Conservation (phyloP, 2,888 invertebrate species). For the Podotricha telesiphe region DNA sequence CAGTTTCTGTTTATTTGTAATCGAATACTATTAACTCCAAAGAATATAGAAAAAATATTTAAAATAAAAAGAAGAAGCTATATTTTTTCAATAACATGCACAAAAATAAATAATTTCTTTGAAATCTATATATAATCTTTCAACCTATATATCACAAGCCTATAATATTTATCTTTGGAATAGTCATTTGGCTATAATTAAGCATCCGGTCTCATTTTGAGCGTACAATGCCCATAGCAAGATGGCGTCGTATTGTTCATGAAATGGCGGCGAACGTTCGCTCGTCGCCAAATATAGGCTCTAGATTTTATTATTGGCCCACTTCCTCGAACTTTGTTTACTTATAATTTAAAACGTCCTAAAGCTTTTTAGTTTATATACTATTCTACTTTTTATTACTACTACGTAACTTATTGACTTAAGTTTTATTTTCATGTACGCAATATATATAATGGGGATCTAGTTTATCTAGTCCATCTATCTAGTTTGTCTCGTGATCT, state of each 20-base stretch:
- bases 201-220: conserved; percentile 39
- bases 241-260: conserved; percentile 48
- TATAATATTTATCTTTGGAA: neutral
- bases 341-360: conserved; percentile 28
- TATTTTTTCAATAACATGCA: no score
- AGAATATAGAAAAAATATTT: no score
- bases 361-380: conserved; percentile 1
- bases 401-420: no score
- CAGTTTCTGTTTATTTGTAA: no score
- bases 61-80: no score
- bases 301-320: conserved; percentile 44
- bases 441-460: no score
- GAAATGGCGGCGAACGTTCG: conserved; percentile 49
- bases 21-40: no score
- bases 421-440: no score
- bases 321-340: conserved; percentile 34
- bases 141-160: neutral
- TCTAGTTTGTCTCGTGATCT: no score
- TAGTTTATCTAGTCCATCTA: no score
- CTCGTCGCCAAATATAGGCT: conserved; percentile 46
- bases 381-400: neutral
- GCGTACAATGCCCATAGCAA: conserved; percentile 45
- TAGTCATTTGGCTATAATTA: conserved; percentile 36
- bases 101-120: no score
- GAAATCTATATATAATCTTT: neutral